Conservation (phyloP, 2,797 vertebrate genomes). For the Macropus fuliginosus region DNA sequence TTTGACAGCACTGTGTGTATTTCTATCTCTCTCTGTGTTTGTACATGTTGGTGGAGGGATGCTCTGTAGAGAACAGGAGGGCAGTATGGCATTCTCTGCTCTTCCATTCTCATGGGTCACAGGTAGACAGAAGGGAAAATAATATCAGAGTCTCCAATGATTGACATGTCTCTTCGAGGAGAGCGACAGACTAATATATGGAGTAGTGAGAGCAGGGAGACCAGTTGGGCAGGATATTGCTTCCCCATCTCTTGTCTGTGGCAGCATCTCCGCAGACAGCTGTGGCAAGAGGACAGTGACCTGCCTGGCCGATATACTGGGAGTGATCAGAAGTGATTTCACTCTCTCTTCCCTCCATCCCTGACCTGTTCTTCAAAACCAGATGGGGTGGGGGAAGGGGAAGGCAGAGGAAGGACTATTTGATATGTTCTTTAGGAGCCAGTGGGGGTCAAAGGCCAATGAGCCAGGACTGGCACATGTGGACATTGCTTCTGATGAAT, state of each 20-base stretch:
- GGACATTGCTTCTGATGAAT: not conserved
- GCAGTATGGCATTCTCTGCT: not conserved
- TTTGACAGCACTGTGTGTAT: not conserved
- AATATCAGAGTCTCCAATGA: slow-evolving; percentile 15
- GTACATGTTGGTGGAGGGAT: not conserved
- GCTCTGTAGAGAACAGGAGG: not conserved
- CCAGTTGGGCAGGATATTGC: not conserved
- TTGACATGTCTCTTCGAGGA: not conserved
- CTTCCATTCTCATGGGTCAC: slow-evolving; percentile 33
- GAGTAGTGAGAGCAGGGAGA: not conserved
- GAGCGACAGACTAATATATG: slow-evolving; percentile 5
- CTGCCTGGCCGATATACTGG: slow-evolving; percentile 37
- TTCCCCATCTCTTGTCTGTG: slow-evolving; percentile 45
- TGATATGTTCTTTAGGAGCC: not conserved
- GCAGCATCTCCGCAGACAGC: slow-evolving; percentile 33
- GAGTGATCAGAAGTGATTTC: slow-evolving; percentile 26
- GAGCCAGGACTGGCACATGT: not conserved
- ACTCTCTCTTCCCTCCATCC: not conserved
- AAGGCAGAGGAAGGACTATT: not conserved
- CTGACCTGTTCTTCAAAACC: not conserved
- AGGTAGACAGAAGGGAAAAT: slow-evolving; percentile 42
- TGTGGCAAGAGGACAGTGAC: not conserved
- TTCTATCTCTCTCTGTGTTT: not conserved
- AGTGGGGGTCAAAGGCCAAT: not conserved
- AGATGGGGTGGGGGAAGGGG: not conserved